Percentiles rank a stretch among this genome's conserved stretches.
These are phyloP conservation scores for Megaceryle maxima DNA, from an alignment of 2,113 vertebrate species.

Conservation along the genomic window DNA sequence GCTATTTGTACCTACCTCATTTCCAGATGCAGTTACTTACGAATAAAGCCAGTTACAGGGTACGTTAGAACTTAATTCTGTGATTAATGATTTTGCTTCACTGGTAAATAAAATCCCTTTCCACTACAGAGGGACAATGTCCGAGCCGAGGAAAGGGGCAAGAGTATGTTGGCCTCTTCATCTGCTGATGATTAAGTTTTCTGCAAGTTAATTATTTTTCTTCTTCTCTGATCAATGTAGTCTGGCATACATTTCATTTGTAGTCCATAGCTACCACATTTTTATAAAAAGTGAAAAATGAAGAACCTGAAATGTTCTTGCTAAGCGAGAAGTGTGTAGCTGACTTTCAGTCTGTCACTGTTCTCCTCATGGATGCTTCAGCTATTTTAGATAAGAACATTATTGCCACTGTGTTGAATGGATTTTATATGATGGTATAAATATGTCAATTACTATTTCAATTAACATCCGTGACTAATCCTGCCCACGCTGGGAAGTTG, in stretches of 20 bases:
- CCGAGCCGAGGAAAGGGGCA: background rate
- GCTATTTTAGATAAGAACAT: background rate
- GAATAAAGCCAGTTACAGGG: background rate
- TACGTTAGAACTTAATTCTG: background rate
- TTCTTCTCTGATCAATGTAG: background rate
- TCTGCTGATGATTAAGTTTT: conserved; percentile 11
- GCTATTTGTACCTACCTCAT: background rate
- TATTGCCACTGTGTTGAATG: conserved; percentile 3
- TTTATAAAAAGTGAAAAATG: background rate
- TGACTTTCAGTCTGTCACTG: background rate
- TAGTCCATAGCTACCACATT: background rate
- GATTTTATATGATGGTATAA: conserved; percentile 22
- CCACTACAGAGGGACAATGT: background rate
- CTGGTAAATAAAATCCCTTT: background rate
- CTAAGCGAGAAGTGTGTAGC: background rate
- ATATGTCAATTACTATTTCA: conserved; percentile 64
- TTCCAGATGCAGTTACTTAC: background rate
- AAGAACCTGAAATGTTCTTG: background rate
- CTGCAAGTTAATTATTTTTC: background rate
- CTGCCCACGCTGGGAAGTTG: conserved; percentile 55
- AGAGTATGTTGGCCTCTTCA: background rate
- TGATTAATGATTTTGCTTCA: conserved; percentile 14
- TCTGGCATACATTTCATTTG: conserved; percentile 1
- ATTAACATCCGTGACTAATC: conserved; percentile 65
- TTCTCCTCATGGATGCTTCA: background rate